Evolutionary conservation across 2,888 invertebrate species (phyloP).

Genomic region (Homarus gammarus): DNA sequence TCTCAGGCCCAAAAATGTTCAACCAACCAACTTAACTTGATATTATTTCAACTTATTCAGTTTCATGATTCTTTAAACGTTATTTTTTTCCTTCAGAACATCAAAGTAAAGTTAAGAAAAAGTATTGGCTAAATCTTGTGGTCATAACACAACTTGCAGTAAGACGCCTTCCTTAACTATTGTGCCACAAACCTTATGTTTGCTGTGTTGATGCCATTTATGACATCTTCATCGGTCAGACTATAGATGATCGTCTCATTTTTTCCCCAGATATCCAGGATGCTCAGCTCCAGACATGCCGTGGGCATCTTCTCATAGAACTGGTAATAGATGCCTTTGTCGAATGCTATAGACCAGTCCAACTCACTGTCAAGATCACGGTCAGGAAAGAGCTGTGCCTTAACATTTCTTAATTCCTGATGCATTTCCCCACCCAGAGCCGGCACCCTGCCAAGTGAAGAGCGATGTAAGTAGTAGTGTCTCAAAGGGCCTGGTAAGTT

Average conservation of each 20-base stretch:
- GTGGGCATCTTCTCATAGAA: slow-evolving; percentile 65
- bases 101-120: too few species aligned
- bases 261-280: slow-evolving; percentile 87
- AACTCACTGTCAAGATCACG: slow-evolving; percentile 6
- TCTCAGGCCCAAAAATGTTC: too few species aligned
- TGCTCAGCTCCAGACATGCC: slow-evolving; percentile 83
- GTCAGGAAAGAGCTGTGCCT: slow-evolving; percentile 39
- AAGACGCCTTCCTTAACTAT: too few species aligned
- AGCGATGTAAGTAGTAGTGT: background rate
- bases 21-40: too few species aligned
- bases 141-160: too few species aligned
- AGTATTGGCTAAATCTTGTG: too few species aligned
- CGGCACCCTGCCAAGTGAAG: slow-evolving; percentile 31
- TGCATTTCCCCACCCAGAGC: slow-evolving; percentile 53
- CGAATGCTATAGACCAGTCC: slow-evolving; percentile 63
- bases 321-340: slow-evolving; percentile 52
- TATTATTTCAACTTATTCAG: too few species aligned
- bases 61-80: too few species aligned
- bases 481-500: background rate
- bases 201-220: slow-evolving; percentile 83
- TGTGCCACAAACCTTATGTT: slow-evolving; percentile 82
- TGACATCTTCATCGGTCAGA: slow-evolving; percentile 83
- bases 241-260: slow-evolving; percentile 81
- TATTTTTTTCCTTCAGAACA: too few species aligned
- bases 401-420: slow-evolving; percentile 16